Base-by-base conservation (phyloP, 2,888 invertebrate genomes). In the Ophion slaviceki region DNA sequence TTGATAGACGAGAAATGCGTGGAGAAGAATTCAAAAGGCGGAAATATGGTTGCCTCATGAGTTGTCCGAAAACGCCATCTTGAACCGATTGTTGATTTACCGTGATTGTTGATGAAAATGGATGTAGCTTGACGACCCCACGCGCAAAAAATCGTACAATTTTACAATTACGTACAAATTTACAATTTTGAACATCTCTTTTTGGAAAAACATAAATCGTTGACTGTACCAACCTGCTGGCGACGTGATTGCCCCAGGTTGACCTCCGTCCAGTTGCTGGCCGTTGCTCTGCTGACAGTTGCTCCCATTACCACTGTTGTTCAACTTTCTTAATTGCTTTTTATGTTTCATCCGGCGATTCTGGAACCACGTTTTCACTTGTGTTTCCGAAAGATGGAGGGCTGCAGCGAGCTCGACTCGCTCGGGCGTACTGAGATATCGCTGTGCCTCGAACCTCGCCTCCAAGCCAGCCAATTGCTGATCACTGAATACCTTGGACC, bases 351-450 rank as follows among this genome's bases (percentile, higher is more conserved):
- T 99, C 90, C 99, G 95, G 40, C 99, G 95, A 94, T 99, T 99
- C 95, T 99, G 99, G 94, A 99, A 99, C 99, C 99, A 99, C 85
- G 99, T 99, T 95, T 99, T 99, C 87, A 99, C 98, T 95, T 99
- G 97, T 0, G 99, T 99, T 95, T 99, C 99, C 17, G 99, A 99
- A 24, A 99, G 95, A 93, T 97, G 98, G 72, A 99, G 95, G 0
- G 98, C 98, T 0, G 97, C 97, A 0, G 99, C 99, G 82, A 99
- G 95, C 93, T 99, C 99, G 14, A 99, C 98, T 7, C 99, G 95
- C 94, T 99, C 99, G 0, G 99, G 99, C 0, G 99, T 99, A 24
- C 98, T 99, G 2, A 99, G 96, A 94, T 99, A 99, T 82, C 99
- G 95, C 93, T 99, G 99, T 1, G 97, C 97, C 91, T 99, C 99